Evolutionary conservation across 2,888 invertebrate species (phyloP).

Genomic region (Halocaridina rubra): DNA sequence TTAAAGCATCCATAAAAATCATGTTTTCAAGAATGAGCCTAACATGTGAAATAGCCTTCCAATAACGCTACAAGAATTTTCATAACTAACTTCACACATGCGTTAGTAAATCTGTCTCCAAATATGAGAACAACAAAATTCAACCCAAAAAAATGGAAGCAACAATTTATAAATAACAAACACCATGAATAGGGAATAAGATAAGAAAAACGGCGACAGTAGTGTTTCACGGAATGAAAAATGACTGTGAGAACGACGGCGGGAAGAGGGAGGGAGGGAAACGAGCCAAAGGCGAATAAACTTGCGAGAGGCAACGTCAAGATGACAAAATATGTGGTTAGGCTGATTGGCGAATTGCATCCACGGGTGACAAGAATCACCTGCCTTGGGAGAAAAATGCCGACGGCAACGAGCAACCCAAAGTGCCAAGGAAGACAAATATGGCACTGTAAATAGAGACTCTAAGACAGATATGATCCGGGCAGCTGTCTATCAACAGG

Average conservation of each 20-base stretch:
- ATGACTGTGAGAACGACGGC: neutral
- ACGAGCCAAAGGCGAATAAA: neutral
- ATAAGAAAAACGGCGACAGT: neutral
- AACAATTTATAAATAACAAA: no score
- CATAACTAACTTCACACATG: no score
- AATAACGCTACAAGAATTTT: no score
- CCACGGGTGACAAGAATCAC: neutral
- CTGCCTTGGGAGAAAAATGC: neutral
- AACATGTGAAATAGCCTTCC: no score
- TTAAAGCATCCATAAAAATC: no score
- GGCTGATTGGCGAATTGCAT: slow-evolving; percentile 10
- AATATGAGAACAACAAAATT: no score
- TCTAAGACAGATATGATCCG: neutral
- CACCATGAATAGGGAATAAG: no score
- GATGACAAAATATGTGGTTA: slow-evolving; percentile 36
- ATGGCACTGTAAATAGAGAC: neutral
- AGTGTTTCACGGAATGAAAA: neutral
- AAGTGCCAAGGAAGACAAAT: neutral
- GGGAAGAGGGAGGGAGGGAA: neutral
- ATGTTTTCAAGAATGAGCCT: no score
- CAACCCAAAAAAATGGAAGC: no score
- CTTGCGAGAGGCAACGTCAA: neutral
- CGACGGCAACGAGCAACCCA: neutral
- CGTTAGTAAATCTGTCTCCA: no score
- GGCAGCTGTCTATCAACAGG: neutral